Conservation (phyloP, 1,140 invertebrate species). For the Phymastichus coffea region DNA sequence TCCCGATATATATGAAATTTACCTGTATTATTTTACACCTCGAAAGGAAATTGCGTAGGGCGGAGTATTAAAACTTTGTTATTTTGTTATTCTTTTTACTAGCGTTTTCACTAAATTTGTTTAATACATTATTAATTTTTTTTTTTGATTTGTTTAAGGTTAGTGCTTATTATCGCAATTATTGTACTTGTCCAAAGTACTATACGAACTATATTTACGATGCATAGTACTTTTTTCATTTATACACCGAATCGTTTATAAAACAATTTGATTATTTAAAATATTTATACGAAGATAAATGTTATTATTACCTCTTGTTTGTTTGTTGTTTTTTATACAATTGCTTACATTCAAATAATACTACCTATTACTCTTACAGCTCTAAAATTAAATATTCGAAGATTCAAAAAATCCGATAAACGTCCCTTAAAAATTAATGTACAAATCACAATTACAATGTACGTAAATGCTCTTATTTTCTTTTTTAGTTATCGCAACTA, state of each 20-base stretch:
- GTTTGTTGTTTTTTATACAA: constrained; percentile 15
- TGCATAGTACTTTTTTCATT: constrained; percentile 4
- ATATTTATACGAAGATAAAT: constrained; percentile 23
- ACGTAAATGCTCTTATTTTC: too few relatives aligned
- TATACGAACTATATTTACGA: constrained; percentile 4
- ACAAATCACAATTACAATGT: background rate
- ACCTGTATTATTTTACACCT: constrained; percentile 8
- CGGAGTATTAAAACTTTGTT: too few relatives aligned
- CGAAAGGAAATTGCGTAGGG: background rate
- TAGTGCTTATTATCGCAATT: constrained; percentile 17
- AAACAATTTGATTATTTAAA: constrained; percentile 25
- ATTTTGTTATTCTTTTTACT: background rate
- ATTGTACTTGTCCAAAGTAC: constrained; percentile 25
- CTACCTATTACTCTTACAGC: background rate
- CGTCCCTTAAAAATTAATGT: background rate
- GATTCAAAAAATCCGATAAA: background rate
- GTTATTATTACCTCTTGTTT: constrained; percentile 2
- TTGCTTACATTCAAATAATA: constrained; percentile 19
- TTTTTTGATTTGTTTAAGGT: background rate
- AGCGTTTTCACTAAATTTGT: background rate
- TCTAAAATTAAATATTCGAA: background rate
- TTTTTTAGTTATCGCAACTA: too few relatives aligned
- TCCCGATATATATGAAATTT: background rate
- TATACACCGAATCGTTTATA: constrained; percentile 15
- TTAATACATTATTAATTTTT: too few relatives aligned